Base-by-base conservation (phyloP, 2,888 invertebrate species). In the Oxycera nigricornis region DNA sequence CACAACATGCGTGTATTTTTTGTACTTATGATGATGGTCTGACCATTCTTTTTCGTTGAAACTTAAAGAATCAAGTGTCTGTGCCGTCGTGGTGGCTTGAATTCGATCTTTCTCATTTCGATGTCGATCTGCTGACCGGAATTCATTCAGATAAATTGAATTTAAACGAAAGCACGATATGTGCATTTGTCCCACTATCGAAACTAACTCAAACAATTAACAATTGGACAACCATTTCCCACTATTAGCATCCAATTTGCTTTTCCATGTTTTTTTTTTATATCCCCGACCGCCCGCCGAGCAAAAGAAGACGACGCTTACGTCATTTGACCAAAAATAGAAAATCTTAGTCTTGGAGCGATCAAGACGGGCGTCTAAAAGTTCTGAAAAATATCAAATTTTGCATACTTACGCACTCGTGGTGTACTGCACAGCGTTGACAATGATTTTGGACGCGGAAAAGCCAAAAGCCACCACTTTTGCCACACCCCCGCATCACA, bases 291-390 rank as follows among this genome's bases (percentile, higher is more conserved):
- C 17, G 46, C 46, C 6, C 46, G 14, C 46, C 35, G 35, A 35
- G 35, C 41, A 68, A 52, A 68, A 50, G 68, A 59, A 31, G 65
- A 65, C 65, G 31, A 41, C 30, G 59, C 73, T 73, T 73, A 73
- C 73, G 73, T 73, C 73, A 73, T 73, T 73, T 73, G 24, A 73
- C 73, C 73, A 50, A 73, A 73, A 73, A 73, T 73, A 73, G 73
- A 73, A 73, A 62, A 62, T 72, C 20, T 46, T 62, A 73, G 57
- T 22, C 62, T 73, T 55, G 46, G 52, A 20, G 41, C 72, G 59
- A 73, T 73, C 50, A 72, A 72, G 57, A 20, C 17, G 28, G 35
- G 70, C 35, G 26, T 22, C 55, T 22, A 65, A 70, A 70, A 70
- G 52, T 70, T 31, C 30, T 31, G 55, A 70, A 70, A 70, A 70